Evolutionary conservation across 1,140 invertebrate species (phyloP), one percentile per base, ranked within the genome.

Genomic region (Cydia pomonella): DNA sequence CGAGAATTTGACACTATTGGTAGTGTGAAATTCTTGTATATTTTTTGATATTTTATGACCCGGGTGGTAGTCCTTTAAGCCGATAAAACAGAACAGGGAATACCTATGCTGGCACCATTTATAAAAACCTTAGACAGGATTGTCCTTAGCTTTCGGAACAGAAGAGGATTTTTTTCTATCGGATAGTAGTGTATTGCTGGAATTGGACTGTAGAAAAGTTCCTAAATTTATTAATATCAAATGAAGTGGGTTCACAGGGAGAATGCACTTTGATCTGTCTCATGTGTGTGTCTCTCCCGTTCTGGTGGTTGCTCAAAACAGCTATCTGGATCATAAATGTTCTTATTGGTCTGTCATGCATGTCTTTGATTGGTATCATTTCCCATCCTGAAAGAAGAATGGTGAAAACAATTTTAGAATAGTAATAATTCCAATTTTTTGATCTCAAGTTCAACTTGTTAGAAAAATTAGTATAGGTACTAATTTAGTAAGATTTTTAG

Each of bases 301-400:
- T 99, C 91, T 99, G 99, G 93, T 99, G 99, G 93, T 99, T 99
- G 75, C 98, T 98, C 13, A 99, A 95, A 0, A 99, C 97, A n/a
- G 98, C 98, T 84, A 99, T 97, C 93, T 99, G 98, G 53, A 99
- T 96, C 97, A 99, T 98, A 84, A 98, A 99, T 33, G 98, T 98
- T 79, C 98, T 94, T 47, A 99, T 97, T 5, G 97, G 97, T 82
- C 96, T 95, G 33, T 98, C 97, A 81, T 96, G 95, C 23, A 97
- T 96, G 87, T 99, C 97, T 93, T 98, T 98, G 16, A 98, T 96
- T 41, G 97, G 97, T 80, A 99, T 97, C 77, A 96, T 95, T 44
- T 99, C 96, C 99, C 99, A 99, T 71, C 99, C 98, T 94, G 76
- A 73, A 92, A 90, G 50, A 73, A 74, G 66, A 62, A 38, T 1